These are phyloP conservation scores for Aphaenogaster floridana DNA, from an alignment of 1,140 invertebrate genomes.

Conservation along the genomic window DNA sequence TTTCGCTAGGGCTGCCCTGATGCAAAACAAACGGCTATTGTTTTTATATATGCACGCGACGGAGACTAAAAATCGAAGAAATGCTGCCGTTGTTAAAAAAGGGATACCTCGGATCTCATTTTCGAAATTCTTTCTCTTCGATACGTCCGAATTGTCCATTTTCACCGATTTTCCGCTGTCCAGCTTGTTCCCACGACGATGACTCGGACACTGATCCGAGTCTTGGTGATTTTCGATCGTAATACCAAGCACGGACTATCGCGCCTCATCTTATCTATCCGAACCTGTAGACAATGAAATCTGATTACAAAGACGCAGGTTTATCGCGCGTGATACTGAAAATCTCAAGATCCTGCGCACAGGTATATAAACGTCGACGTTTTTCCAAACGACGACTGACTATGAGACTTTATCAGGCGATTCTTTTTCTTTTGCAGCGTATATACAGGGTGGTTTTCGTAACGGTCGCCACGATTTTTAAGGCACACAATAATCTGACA, in stretches of 20 bases:
- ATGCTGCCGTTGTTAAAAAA: neutral
- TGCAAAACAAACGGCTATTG: neutral
- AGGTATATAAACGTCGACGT: neutral
- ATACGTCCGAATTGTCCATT: slow-evolving; percentile 14
- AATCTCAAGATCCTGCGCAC: neutral
- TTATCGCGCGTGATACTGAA: slow-evolving; percentile 44
- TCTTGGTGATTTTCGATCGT: slow-evolving; percentile 8
- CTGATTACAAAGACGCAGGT: slow-evolving; percentile 31
- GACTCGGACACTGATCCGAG: slow-evolving; percentile 52
- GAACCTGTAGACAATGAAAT: slow-evolving; percentile 37
- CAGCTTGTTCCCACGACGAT: slow-evolving; percentile 45
- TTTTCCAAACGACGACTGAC: neutral
- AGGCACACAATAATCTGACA: too few relatives aligned
- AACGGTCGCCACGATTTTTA: too few relatives aligned
- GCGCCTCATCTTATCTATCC: slow-evolving; percentile 62
- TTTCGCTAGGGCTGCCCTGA: too few relatives aligned
- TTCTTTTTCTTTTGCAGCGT: too few relatives aligned
- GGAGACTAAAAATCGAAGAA: neutral
- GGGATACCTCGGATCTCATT: slow-evolving; percentile 66
- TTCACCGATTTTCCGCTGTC: neutral
- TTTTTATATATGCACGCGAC: neutral
- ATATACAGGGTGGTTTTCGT: too few relatives aligned
- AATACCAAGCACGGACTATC: slow-evolving; percentile 45
- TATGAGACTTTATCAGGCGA: neutral
- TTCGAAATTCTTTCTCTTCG: slow-evolving; percentile 10